phyloP scores from a whole-genome alignment of 2,888 invertebrate genomes.

The Polydesmus complanatus region DNA sequence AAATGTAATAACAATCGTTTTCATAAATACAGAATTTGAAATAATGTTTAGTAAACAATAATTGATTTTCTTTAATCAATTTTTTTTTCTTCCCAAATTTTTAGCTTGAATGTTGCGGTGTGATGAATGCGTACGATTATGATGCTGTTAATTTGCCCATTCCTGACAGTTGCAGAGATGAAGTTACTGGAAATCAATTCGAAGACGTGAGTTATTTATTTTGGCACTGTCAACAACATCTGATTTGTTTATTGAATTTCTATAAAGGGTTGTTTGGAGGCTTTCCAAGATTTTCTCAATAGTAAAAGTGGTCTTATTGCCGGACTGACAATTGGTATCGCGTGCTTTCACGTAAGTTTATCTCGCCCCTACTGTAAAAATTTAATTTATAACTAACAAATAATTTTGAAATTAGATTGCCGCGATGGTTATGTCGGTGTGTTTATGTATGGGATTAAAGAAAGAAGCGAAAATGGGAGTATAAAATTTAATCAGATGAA shows the following conservation, averaged over 20 bases:
- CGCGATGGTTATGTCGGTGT: slow-evolving; percentile 3
- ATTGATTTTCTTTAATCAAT: no score
- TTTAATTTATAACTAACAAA: neutral
- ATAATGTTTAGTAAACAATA: no score
- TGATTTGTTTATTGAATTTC: neutral
- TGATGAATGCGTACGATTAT: slow-evolving; percentile 72
- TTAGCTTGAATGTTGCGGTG: slow-evolving; percentile 80
- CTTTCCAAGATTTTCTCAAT: slow-evolving; percentile 75
- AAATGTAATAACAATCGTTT: slow-evolving; percentile 43
- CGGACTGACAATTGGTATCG: slow-evolving; percentile 58
- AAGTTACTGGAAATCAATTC: slow-evolving; percentile 75
- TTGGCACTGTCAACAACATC: slow-evolving; percentile 8
- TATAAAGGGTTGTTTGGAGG: slow-evolving; percentile 59
- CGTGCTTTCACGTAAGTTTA: slow-evolving; percentile 53
- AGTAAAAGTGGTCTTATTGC: slow-evolving; percentile 70
- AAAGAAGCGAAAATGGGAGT: neutral
- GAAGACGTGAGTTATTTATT: slow-evolving; percentile 40
- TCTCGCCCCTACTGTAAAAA: neutral
- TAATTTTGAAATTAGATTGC: neutral
- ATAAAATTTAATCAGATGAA: neutral
- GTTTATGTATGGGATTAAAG: slow-evolving; percentile 8
- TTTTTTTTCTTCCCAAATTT: slow-evolving; percentile 1
- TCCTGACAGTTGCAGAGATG: slow-evolving; percentile 69
- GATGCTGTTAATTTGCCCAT: slow-evolving; percentile 58
- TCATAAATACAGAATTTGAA: no score